phyloP scores from a whole-genome alignment of 2,797 vertebrate species.

The Phalanger gymnotis region DNA sequence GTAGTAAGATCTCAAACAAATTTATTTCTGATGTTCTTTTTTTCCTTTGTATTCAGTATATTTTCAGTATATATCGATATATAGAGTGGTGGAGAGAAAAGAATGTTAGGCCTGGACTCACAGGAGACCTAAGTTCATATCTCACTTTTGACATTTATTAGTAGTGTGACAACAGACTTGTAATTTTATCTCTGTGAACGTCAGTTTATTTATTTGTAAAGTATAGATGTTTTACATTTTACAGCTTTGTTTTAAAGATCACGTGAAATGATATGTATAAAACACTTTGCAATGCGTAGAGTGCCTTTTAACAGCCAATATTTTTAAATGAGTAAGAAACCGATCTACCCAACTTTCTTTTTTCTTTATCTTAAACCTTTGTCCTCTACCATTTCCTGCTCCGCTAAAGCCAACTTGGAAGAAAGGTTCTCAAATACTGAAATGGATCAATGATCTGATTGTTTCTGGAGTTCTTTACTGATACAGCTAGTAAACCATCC shows the following conservation, averaged over 20 bases:
- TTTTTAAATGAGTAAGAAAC: neutral
- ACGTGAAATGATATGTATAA: neutral
- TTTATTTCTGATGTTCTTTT: neutral
- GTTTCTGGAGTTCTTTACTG: neutral
- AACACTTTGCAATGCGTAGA: neutral
- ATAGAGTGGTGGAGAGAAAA: neutral
- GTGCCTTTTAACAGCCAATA: neutral
- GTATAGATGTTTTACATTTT: too few relatives aligned
- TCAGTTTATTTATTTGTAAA: neutral
- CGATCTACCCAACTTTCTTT: neutral
- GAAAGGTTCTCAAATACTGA: constrained; percentile 3
- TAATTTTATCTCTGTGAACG: neutral
- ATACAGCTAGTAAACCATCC: too few relatives aligned
- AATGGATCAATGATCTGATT: neutral
- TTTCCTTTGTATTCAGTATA: neutral
- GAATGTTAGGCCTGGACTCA: neutral
- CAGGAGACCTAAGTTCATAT: neutral
- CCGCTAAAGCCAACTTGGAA: neutral
- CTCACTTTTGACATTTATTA: neutral
- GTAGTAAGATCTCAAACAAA: neutral
- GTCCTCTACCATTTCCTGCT: neutral
- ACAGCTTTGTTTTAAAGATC: too few relatives aligned
- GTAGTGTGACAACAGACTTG: neutral
- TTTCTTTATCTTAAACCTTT: neutral
- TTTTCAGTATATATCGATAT: neutral